Conservation (phyloP, 2,888 invertebrate species). For the Nomada goodeniana region DNA sequence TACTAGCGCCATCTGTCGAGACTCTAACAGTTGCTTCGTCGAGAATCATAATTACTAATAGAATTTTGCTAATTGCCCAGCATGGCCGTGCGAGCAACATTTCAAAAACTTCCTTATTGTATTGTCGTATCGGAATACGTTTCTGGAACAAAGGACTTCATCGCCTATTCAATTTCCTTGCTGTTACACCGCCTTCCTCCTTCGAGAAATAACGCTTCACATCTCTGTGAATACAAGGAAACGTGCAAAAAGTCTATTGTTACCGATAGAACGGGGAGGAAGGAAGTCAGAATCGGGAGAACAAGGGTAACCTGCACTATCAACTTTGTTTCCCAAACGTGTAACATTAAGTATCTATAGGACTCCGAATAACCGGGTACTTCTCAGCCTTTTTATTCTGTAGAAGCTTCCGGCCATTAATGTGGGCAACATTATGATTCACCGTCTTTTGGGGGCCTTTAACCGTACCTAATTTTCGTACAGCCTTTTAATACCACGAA, state of each 20-base stretch:
- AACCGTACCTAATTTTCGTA: constrained; percentile 19
- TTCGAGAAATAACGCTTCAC: constrained; percentile 45
- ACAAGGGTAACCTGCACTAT: constrained; percentile 8
- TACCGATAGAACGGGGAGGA: constrained; percentile 2
- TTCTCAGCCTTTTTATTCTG: constrained; percentile 10
- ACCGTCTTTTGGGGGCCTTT: not conserved
- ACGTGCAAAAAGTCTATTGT: constrained; percentile 49
- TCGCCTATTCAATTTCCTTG: constrained; percentile 46
- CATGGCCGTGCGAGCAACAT: not conserved
- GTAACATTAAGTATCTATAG: constrained; percentile 7
- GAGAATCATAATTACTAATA: constrained; percentile 23
- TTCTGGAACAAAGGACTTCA: constrained; percentile 32
- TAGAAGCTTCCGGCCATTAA: constrained; percentile 22
- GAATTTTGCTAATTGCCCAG: constrained; percentile 23
- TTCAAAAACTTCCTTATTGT: constrained; percentile 4
- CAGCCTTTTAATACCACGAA: not conserved
- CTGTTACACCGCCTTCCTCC: constrained; percentile 34
- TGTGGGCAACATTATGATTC: not conserved
- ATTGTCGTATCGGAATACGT: constrained; percentile 37
- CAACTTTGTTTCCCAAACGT: not conserved
- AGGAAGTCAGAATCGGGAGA: not conserved
- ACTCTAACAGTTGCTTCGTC: not conserved
- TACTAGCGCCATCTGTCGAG: constrained; percentile 6
- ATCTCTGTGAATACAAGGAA: constrained; percentile 23
- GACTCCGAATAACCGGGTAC: constrained; percentile 1